Conservation (phyloP, 2,797 vertebrate genomes). For the Mormyrus proboscirostris region DNA sequence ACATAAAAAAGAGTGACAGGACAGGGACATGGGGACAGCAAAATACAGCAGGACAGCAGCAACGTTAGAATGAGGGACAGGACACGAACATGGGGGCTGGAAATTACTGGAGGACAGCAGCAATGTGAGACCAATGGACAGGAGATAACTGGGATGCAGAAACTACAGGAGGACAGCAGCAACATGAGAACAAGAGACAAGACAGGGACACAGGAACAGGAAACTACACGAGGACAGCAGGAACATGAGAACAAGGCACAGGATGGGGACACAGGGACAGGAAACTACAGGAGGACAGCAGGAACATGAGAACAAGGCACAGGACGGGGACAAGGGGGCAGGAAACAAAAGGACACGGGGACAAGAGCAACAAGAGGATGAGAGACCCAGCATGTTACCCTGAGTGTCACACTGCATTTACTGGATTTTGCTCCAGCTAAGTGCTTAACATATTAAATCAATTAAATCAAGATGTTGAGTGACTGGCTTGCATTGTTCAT, state of each 20-base stretch:
- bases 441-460: not conserved
- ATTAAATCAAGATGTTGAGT: not conserved
- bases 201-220: not conserved
- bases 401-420: not conserved
- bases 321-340: not conserved
- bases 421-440: not conserved
- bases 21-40: not conserved
- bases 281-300: not conserved
- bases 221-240: not conserved
- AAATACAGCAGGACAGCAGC: not conserved
- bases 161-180: not conserved
- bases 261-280: not conserved
- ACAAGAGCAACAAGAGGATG: not conserved
- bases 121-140: not conserved
- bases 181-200: not conserved
- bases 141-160: too few relatives aligned
- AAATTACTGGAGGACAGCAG: not conserved
- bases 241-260: not conserved
- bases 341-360: not conserved
- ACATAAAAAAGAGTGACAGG: not conserved
- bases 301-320: not conserved
- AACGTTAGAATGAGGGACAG: not conserved
- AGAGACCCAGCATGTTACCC: not conserved
- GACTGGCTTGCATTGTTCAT: not conserved
- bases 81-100: not conserved